These are phyloP conservation scores for Zaprionus lachaisei DNA, from an alignment of 1,140 invertebrate species.

Conservation along the genomic window DNA sequence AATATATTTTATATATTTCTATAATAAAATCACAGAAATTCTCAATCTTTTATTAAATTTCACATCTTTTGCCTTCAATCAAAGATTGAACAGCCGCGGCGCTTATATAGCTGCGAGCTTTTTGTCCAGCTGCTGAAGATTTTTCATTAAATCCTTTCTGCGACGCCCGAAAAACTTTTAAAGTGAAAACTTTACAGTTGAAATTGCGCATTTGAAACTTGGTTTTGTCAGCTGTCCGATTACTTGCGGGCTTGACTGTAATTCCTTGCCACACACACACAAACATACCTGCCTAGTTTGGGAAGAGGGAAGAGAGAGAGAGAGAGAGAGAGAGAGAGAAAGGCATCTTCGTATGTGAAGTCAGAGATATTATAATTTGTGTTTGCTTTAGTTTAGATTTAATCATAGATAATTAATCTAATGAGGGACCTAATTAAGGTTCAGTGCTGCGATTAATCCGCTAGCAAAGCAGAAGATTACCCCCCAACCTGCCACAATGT, in stretches of 20 bases:
- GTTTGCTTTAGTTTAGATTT: conserved; percentile 32
- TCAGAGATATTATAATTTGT: conserved; percentile 17
- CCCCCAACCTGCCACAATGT: neutral
- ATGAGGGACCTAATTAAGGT: conserved; percentile 22
- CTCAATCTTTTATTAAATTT: neutral
- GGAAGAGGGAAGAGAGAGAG: neutral
- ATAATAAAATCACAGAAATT: neutral
- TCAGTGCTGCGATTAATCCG: conserved; percentile 24
- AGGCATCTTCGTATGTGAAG: neutral
- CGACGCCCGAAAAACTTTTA: neutral
- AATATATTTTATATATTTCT: too few species aligned
- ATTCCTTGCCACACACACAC: conserved; percentile 15
- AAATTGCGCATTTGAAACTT: neutral
- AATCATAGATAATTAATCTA: conserved; percentile 39
- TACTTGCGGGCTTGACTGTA: conserved; percentile 20
- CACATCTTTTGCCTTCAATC: neutral
- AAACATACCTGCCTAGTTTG: conserved; percentile 34
- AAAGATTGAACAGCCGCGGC: neutral
- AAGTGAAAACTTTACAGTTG: neutral
- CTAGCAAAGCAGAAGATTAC: neutral
- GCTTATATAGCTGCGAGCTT: conserved; percentile 3
- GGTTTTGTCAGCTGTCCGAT: conserved; percentile 18
- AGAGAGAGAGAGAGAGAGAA: neutral
- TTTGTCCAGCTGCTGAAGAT: neutral
- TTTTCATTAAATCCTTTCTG: conserved; percentile 1